Evolutionary conservation across 2,888 invertebrate genomes (phyloP).

Genomic region (Catocala sponsa): DNA sequence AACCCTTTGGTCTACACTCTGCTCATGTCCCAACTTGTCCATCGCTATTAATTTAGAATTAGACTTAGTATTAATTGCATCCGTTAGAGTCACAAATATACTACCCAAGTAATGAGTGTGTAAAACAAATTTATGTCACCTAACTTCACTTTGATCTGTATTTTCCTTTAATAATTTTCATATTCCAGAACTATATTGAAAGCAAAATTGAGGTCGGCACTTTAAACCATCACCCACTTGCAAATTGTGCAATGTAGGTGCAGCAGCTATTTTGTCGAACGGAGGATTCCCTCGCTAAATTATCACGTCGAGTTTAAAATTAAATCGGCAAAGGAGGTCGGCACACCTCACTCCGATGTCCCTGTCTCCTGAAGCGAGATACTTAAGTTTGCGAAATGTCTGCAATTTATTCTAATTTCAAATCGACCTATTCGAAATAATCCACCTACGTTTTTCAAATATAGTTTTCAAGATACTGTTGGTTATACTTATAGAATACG

Average conservation of each 20-base stretch:
- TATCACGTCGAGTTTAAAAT: slow-evolving; percentile 42
- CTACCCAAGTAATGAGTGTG: too few species aligned
- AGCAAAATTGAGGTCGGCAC: slow-evolving; percentile 21
- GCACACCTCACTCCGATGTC: slow-evolving; percentile 20
- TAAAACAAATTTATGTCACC: not conserved
- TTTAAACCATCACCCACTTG: slow-evolving; percentile 33
- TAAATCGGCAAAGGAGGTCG: slow-evolving; percentile 46
- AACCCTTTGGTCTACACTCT: too few species aligned
- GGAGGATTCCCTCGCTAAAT: slow-evolving; percentile 33
- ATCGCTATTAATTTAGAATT: too few species aligned
- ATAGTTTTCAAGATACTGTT: too few species aligned
- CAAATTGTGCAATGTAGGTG: slow-evolving; percentile 37
- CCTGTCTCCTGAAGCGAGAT: not conserved
- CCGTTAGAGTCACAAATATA: too few species aligned
- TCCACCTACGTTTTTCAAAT: too few species aligned
- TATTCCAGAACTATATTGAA: slow-evolving; percentile 15
- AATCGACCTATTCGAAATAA: too few species aligned
- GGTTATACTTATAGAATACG: too few species aligned
- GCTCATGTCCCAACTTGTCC: too few species aligned
- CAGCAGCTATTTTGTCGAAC: slow-evolving; percentile 36
- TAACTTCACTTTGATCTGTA: slow-evolving; percentile 2
- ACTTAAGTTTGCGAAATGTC: not conserved
- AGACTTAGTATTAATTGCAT: too few species aligned
- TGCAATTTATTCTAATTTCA: too few species aligned
- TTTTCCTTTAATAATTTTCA: slow-evolving; percentile 8